Percentiles rank a stretch among this genome's conserved stretches.
These are phyloP conservation scores for Aselliscus stoliczkanus DNA, from an alignment of 2,797 vertebrate species.

Conservation along the genomic window DNA sequence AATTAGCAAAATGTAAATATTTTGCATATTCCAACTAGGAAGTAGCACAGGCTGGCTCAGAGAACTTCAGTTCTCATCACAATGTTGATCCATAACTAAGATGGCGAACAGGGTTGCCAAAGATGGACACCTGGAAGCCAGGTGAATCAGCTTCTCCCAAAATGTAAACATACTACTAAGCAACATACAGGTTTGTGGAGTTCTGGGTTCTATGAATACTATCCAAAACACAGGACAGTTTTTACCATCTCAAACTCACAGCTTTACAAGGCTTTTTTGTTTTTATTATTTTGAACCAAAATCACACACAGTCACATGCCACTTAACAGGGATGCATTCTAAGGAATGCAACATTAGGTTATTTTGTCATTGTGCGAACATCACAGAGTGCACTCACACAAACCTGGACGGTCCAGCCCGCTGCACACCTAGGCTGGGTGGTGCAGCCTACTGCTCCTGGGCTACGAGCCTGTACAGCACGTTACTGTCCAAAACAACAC, in stretches of 20 bases:
- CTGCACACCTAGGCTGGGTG: too few relatives aligned
- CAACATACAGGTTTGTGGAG: background rate
- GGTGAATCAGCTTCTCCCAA: background rate
- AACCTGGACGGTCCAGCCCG: background rate
- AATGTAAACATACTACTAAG: background rate
- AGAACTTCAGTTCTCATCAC: background rate
- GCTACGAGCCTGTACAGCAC: background rate
- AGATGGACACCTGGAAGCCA: background rate
- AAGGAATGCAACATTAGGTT: background rate
- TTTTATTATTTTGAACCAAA: slow-evolving; percentile 33
- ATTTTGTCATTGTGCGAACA: background rate
- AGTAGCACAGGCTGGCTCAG: background rate
- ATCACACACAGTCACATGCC: background rate
- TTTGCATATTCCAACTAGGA: background rate
- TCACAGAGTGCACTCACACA: background rate
- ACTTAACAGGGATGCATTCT: background rate
- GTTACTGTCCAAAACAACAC: background rate
- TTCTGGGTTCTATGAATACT: background rate
- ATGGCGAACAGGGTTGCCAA: accelerated
- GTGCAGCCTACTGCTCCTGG: background rate
- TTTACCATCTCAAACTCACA: background rate
- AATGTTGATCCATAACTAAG: background rate
- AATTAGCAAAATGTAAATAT: background rate
- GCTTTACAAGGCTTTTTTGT: background rate
- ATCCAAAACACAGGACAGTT: background rate